Conservation (phyloP, 2,888 invertebrate species). For the Vesta saturnalis region DNA sequence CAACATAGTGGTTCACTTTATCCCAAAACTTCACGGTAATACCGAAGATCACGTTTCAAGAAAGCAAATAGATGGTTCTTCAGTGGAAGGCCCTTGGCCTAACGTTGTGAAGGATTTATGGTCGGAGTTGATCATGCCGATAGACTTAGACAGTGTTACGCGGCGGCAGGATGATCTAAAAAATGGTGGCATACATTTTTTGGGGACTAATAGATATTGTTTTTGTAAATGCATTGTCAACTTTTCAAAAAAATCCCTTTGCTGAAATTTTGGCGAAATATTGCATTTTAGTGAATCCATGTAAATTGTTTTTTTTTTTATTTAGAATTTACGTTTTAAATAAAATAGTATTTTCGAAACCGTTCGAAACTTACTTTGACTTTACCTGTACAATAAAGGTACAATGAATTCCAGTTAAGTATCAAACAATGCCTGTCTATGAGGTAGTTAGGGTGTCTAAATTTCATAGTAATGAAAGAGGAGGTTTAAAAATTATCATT, state of each 20-base stretch:
- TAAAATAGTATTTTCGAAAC: too few species aligned
- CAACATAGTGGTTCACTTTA: conserved; percentile 22
- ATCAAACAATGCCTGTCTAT: too few species aligned
- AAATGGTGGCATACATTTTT: conserved; percentile 9
- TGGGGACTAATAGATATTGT: conserved; percentile 1
- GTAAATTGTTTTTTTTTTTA: too few species aligned
- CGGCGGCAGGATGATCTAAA: background rate
- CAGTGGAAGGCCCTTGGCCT: background rate
- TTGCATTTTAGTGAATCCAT: too few species aligned
- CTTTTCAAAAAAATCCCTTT: background rate
- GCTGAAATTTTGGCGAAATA: background rate
- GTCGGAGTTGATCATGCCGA: background rate
- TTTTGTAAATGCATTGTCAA: conserved; percentile 1
- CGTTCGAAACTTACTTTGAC: too few species aligned
- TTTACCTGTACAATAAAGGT: too few species aligned
- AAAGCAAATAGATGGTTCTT: background rate
- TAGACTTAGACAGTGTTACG: background rate
- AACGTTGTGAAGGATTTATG: background rate
- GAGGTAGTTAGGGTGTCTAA: too few species aligned
- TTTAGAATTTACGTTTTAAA: too few species aligned
- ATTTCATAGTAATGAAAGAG: too few species aligned
- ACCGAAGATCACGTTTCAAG: background rate
- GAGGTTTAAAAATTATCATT: too few species aligned
- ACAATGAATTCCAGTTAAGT: too few species aligned
- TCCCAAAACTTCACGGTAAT: conserved; percentile 23